Evolutionary conservation across 2,113 vertebrate genomes (phyloP).

Genomic region (Girardinichthys multiradiatus): DNA sequence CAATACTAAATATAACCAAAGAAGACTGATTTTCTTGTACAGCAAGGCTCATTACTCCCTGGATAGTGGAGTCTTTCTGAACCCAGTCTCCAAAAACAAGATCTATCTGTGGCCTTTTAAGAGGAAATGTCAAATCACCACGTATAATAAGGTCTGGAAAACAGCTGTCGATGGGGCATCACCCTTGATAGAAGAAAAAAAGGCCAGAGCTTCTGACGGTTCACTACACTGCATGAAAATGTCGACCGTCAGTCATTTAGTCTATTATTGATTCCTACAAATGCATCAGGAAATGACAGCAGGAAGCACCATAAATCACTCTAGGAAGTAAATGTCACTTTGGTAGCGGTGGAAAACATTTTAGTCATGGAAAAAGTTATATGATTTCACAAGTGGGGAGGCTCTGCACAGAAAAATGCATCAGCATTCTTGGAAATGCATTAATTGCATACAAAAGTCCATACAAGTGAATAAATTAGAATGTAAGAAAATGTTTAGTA

Average conservation of each 20-base stretch:
- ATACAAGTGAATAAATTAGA: neutral
- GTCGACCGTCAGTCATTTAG: slow-evolving; percentile 47
- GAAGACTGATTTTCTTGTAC: slow-evolving; percentile 11
- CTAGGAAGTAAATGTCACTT: slow-evolving; percentile 7
- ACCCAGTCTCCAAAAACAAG: slow-evolving; percentile 52
- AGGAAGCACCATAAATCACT: slow-evolving; percentile 38
- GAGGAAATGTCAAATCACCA: slow-evolving; percentile 76
- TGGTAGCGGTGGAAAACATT: neutral
- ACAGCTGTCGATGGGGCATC: slow-evolving; percentile 52
- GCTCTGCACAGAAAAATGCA: neutral
- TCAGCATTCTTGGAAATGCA: neutral
- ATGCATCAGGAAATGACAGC: slow-evolving; percentile 19
- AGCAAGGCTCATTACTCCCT: slow-evolving; percentile 36
- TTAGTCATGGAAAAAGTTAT: neutral
- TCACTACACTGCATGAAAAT: slow-evolving; percentile 14
- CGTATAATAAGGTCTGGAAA: slow-evolving; percentile 51
- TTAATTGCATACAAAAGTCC: neutral
- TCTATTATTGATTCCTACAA: slow-evolving; percentile 50
- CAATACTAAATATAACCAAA: slow-evolving; percentile 18
- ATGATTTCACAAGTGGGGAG: neutral
- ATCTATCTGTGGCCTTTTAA: slow-evolving; percentile 74
- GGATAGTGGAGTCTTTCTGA: slow-evolving; percentile 20
- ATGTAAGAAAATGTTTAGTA: neutral
- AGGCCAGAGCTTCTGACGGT: slow-evolving; percentile 22
- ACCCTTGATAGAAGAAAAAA: slow-evolving; percentile 35